A percentile compares a stretch with the other conserved stretches of the same genome.
These are phyloP conservation scores for Urosaurus nigricauda DNA, from an alignment of 2,797 vertebrate genomes.

Conservation along the genomic window DNA sequence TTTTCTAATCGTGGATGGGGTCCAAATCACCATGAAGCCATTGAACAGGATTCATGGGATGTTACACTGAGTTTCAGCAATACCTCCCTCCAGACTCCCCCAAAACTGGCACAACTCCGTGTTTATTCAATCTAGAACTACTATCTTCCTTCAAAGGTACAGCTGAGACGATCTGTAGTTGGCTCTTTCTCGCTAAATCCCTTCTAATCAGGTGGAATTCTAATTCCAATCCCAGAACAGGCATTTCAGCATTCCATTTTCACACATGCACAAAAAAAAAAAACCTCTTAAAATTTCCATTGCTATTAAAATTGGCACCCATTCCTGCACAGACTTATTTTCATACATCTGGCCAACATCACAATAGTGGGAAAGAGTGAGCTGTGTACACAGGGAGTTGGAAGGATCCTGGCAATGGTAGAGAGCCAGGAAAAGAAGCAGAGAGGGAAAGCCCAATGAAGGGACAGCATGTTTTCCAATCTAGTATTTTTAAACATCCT, in stretches of 20 bases:
- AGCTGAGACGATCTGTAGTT: constrained; percentile 30
- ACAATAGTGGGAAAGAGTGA: constrained; percentile 33
- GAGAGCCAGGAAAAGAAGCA: constrained; percentile 41
- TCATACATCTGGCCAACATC: constrained; percentile 14
- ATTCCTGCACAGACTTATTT: neutral
- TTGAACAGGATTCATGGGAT: constrained; percentile 51
- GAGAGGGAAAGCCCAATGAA: constrained; percentile 61
- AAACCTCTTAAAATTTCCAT: constrained; percentile 16
- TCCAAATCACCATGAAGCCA: constrained; percentile 69
- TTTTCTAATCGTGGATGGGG: constrained; percentile 67
- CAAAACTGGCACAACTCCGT: constrained; percentile 36
- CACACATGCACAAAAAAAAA: neutral
- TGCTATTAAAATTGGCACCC: constrained; percentile 4
- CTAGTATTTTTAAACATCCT: constrained; percentile 73
- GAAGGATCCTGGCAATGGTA: constrained; percentile 26
- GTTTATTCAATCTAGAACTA: constrained; percentile 41
- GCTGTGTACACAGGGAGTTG: neutral
- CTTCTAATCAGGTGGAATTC: constrained; percentile 33
- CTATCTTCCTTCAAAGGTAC: constrained; percentile 58
- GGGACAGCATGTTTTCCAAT: constrained; percentile 73
- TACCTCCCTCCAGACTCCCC: constrained; percentile 55
- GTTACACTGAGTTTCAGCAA: constrained; percentile 29
- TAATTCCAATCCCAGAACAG: constrained; percentile 34
- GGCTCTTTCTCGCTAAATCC: constrained; percentile 30
- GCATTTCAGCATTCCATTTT: constrained; percentile 24